These are phyloP conservation scores for Alca torda DNA, from an alignment of 2,797 vertebrate genomes.

Conservation along the genomic window DNA sequence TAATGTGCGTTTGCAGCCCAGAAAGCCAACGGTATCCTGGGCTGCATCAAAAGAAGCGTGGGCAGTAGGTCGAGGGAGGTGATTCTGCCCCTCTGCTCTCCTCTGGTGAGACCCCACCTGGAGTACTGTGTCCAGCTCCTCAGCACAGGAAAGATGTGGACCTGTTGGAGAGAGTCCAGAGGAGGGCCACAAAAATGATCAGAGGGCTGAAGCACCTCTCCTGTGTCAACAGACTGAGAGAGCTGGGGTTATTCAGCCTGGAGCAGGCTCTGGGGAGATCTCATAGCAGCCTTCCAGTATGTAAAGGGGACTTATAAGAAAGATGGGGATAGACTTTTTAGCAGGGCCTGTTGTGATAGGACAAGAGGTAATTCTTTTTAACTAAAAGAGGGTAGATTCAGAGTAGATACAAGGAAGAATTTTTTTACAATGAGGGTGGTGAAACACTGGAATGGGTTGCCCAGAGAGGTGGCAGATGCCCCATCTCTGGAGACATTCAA, in stretches of 20 bases:
- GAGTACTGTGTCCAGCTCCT: not conserved
- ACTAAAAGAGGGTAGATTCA: not conserved
- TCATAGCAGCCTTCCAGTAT: not conserved
- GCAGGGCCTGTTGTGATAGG: rapidly evolving
- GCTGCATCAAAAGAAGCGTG: not conserved
- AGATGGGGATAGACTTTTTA: not conserved
- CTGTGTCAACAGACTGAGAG: not conserved
- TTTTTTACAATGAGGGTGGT: not conserved
- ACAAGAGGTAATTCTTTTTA: not conserved
- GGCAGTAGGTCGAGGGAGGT: not conserved
- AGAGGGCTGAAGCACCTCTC: not conserved
- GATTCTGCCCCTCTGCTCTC: not conserved
- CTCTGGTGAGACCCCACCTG: not conserved
- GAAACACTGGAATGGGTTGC: not conserved
- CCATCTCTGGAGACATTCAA: not conserved
- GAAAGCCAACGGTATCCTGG: not conserved
- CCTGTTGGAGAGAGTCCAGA: not conserved
- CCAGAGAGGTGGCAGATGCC: not conserved
- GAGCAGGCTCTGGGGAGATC: not conserved
- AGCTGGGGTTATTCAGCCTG: not conserved
- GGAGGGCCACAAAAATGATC: not conserved
- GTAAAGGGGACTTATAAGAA: not conserved
- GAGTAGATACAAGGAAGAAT: not conserved
- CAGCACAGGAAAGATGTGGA: not conserved
- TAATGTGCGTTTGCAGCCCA: rapidly evolving